Evolutionary conservation across 2,113 vertebrate species (phyloP).

Genomic region (Lethenteron camtschaticum): DNA sequence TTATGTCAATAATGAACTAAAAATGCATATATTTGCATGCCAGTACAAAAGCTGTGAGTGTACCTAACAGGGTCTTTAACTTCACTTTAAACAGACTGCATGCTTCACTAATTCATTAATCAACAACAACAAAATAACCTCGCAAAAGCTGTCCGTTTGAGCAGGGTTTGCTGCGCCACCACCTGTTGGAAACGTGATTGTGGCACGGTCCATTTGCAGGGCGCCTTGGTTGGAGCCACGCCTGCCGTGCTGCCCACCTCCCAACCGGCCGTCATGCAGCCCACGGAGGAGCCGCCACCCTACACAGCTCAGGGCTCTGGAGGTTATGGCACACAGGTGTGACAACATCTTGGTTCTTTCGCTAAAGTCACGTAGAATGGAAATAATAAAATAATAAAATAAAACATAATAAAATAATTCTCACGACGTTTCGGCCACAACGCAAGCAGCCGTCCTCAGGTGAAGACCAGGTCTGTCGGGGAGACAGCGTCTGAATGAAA

Average conservation of each 20-base stretch:
- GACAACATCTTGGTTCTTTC: not conserved
- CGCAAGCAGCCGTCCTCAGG: too few species aligned
- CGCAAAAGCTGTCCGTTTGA: not conserved
- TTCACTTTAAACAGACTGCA: not conserved
- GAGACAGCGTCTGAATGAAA: too few species aligned
- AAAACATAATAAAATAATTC: too few species aligned
- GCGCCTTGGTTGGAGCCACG: slow-evolving; percentile 27
- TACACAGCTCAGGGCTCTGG: slow-evolving; percentile 23
- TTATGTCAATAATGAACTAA: too few species aligned
- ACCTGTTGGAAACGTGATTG: not conserved
- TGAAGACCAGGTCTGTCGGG: too few species aligned
- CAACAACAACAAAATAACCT: not conserved
- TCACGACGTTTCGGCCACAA: too few species aligned
- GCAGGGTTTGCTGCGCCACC: not conserved
- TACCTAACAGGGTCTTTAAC: too few species aligned
- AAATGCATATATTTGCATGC: too few species aligned
- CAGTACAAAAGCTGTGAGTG: too few species aligned
- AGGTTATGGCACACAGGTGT: slow-evolving; percentile 8
- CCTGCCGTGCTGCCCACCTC: slow-evolving; percentile 29
- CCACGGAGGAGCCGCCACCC: slow-evolving; percentile 48
- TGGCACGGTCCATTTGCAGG: slow-evolving; percentile 21
- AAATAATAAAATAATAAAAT: not conserved
- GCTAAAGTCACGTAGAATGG: too few species aligned
- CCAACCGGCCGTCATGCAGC: slow-evolving; percentile 61
- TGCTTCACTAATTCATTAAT: not conserved